phyloP scores from a whole-genome alignment of 1,140 invertebrate genomes.

The Batillaria attramentaria region DNA sequence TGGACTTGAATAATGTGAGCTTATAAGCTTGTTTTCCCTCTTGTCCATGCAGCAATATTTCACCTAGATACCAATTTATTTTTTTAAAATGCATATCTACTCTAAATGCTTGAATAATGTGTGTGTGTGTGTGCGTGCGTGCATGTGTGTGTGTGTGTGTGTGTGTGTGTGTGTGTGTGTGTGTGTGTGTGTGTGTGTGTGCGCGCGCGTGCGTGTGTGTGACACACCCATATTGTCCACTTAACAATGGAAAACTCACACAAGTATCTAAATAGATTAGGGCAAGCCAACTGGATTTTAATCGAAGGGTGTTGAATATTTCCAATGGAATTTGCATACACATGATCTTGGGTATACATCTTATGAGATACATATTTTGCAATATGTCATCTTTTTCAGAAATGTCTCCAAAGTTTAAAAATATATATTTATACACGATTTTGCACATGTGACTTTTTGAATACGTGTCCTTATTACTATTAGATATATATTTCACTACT shows the following conservation, averaged over 20 bases:
- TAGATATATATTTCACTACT: too few relatives aligned
- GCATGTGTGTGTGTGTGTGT: neutral
- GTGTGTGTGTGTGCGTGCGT: too few relatives aligned
- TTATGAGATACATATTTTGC: neutral
- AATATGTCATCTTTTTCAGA: neutral
- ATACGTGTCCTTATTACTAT: too few relatives aligned
- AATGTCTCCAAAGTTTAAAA: too few relatives aligned
- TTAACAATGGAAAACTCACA: neutral
- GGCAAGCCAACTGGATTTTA: neutral
- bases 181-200: neutral
- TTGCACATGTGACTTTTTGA: too few relatives aligned
- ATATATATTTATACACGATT: too few relatives aligned
- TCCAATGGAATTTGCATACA: neutral
- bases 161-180: neutral
- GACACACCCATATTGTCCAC: neutral
- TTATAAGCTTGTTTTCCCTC: too few relatives aligned
- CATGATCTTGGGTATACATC: neutral
- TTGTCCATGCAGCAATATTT: too few relatives aligned
- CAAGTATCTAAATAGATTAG: neutral
- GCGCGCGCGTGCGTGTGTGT: neutral
- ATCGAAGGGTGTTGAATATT: neutral
- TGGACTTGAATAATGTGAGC: too few relatives aligned
- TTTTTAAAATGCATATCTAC: too few relatives aligned
- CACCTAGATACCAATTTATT: too few relatives aligned
- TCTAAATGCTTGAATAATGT: too few relatives aligned